Evolutionary conservation across 2,888 invertebrate genomes (phyloP).

Genomic region (Aleiodes testaceus): DNA sequence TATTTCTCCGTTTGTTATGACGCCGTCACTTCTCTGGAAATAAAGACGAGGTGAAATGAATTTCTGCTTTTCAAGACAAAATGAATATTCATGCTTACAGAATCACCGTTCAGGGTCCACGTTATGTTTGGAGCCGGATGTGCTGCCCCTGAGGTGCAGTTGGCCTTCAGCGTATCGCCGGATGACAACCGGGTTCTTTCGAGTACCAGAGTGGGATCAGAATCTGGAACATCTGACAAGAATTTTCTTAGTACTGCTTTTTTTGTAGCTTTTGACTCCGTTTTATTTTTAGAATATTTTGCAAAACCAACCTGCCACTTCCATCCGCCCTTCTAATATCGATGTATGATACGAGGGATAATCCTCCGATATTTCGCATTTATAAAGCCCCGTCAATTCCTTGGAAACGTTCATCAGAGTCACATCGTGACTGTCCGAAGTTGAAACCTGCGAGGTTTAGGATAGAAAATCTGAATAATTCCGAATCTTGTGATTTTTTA

Average conservation of each 20-base stretch:
- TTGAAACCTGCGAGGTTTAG: conserved; percentile 75
- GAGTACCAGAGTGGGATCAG: conserved; percentile 65
- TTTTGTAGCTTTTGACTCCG: no score
- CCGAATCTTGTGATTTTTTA: not conserved
- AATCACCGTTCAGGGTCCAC: conserved; percentile 68
- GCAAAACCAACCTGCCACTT: conserved; percentile 81
- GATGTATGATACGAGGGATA: conserved; percentile 82
- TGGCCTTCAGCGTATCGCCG: conserved; percentile 66
- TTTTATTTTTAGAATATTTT: no score
- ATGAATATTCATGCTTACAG: conserved; percentile 59
- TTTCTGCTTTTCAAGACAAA: no score
- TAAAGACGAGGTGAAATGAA: no score
- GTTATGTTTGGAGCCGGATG: conserved; percentile 68
- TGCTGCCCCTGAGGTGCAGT: conserved; percentile 69
- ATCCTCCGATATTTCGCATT: conserved; percentile 84
- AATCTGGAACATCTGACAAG: conserved; percentile 67
- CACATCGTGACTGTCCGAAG: conserved; percentile 81
- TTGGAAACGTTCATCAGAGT: conserved; percentile 80
- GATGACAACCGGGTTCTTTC: conserved; percentile 66
- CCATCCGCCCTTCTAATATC: conserved; percentile 78
- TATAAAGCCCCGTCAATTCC: conserved; percentile 80
- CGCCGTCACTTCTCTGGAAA: conserved; percentile 45
- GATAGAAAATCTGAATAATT: conserved; percentile 35
- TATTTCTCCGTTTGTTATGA: conserved; percentile 54
- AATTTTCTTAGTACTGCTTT: conserved; percentile 14